phyloP scores from a whole-genome alignment of 2,888 invertebrate species.

The Tridacna gigas region DNA sequence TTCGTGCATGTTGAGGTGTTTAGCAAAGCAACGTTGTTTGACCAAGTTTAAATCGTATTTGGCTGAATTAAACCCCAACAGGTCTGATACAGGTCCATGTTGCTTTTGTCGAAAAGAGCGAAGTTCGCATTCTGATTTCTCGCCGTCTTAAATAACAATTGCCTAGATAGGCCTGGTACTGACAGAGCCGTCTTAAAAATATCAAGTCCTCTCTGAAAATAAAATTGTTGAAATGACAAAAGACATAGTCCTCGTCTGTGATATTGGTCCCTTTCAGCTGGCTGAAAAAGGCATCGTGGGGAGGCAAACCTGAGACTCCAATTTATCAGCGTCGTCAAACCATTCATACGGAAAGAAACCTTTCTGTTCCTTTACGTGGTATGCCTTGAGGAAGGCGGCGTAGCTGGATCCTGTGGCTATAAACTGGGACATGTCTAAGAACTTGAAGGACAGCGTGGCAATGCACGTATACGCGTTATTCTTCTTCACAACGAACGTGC shows the following conservation, averaged over 20 bases:
- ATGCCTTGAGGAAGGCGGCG: constrained; percentile 59
- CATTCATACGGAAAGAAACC: no score
- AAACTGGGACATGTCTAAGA: constrained; percentile 57
- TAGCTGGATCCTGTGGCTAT: constrained; percentile 56
- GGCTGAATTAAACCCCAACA: constrained; percentile 57
- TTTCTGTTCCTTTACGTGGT: constrained; percentile 49
- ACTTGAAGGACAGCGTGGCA: constrained; percentile 34
- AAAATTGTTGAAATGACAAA: constrained; percentile 55
- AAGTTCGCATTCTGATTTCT: constrained; percentile 10
- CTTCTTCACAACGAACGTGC: constrained; percentile 46
- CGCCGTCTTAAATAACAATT: constrained; percentile 20
- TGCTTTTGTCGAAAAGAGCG: constrained; percentile 49
- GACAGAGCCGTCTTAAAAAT: constrained; percentile 62
- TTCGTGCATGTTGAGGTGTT: constrained; percentile 43
- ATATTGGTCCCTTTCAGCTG: constrained; percentile 21
- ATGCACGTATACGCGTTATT: constrained; percentile 50
- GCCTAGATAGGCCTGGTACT: constrained; percentile 52
- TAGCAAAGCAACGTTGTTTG: constrained; percentile 22
- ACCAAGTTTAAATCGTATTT: constrained; percentile 62
- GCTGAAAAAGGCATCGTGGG: constrained; percentile 33
- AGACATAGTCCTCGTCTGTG: constrained; percentile 20
- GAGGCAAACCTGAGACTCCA: constrained; percentile 6
- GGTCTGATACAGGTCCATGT: constrained; percentile 55
- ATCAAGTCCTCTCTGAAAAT: constrained; percentile 57
- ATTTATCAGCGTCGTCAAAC: constrained; percentile 27